Conservation (phyloP, 1,140 invertebrate species). For the Heterodera schachtii region DNA sequence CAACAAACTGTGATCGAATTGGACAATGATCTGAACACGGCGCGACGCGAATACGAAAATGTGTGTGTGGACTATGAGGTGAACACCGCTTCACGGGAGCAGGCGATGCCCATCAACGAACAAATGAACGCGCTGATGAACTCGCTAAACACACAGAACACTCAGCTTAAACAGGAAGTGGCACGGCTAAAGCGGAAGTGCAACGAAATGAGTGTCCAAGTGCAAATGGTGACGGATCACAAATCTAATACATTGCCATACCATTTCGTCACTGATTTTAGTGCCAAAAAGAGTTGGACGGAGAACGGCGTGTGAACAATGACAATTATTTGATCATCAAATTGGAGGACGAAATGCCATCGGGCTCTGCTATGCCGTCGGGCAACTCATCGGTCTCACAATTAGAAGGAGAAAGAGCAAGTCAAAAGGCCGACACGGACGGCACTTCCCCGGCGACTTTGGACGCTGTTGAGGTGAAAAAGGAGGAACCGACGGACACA, state of each 20-base stretch:
- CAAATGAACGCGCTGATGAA: slow-evolving; percentile 40
- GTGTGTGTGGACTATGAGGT: slow-evolving; percentile 50
- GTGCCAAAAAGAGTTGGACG: slow-evolving; percentile 45
- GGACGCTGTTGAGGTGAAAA: background rate
- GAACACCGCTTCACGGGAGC: slow-evolving; percentile 39
- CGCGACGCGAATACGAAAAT: slow-evolving; percentile 49
- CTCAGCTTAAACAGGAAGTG: slow-evolving; percentile 41
- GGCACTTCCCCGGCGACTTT: background rate
- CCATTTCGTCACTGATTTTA: slow-evolving; percentile 13
- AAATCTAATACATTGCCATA: slow-evolving; percentile 21
- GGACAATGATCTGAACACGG: slow-evolving; percentile 37
- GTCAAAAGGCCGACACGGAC: background rate
- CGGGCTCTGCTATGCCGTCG: background rate
- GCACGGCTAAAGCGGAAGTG: slow-evolving; percentile 40
- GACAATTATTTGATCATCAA: slow-evolving; percentile 49
- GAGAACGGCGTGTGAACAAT: slow-evolving; percentile 43
- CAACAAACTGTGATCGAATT: slow-evolving; percentile 48
- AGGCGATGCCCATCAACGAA: slow-evolving; percentile 42
- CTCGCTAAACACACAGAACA: slow-evolving; percentile 44
- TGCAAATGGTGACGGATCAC: slow-evolving; percentile 5
- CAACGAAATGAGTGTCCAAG: slow-evolving; percentile 19
- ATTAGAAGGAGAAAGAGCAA: background rate
- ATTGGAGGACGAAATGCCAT: slow-evolving; percentile 32
- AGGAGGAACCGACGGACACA: slow-evolving; percentile 22
- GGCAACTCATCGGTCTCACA: background rate